Evolutionary conservation across 2,113 vertebrate genomes (phyloP), one percentile per base, ranked within the genome.

Genomic region (Anser cygnoides): DNA sequence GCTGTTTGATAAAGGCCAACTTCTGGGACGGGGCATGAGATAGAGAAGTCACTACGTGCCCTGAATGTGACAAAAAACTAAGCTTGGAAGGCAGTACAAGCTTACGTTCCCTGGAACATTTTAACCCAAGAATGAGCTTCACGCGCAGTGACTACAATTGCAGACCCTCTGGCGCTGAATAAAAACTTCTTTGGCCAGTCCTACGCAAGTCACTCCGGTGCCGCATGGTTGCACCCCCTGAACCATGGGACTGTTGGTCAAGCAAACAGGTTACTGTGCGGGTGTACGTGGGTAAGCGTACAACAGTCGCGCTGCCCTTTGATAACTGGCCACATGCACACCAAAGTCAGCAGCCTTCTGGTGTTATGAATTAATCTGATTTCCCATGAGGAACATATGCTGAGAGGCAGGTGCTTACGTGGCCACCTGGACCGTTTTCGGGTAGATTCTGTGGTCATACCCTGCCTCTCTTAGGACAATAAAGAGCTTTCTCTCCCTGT

Each of bases 11-110:
- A 4, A 14, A 21, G 12, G n/a, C 46, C 20, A 25, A 8, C 12
- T 25, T 16, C 4, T 5, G 33, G 46, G 80, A 35, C 55, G 16
- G 29, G 2, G 29, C 21, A 1, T 5, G 33, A 11, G 41, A 2
- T 0, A 5, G 22, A 33, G 33, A 33, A 5, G 33, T 17, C 1
- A 3, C 41, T 7, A 1, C 0, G 2, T 9, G 33, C 11, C 49
- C 22, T 50, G 49, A 50, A 50, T 23, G 22, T 50, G 49, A 50
- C 22, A 25, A 50, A 50, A 46, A 23, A 50, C 18, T 50, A 50
- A 50, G 49, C 49, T 50, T 50, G 49, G 11, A 50, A 50, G 49
- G 49, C 49, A 50, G 49, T 13, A 25, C 50, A 41, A 46, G 33
- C 49, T 2, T 0, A 13, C 22, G 2, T 5, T 18, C 25, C 54